Conservation (phyloP, 2,113 vertebrate genomes). For the Brachypteracias leptosomus region DNA sequence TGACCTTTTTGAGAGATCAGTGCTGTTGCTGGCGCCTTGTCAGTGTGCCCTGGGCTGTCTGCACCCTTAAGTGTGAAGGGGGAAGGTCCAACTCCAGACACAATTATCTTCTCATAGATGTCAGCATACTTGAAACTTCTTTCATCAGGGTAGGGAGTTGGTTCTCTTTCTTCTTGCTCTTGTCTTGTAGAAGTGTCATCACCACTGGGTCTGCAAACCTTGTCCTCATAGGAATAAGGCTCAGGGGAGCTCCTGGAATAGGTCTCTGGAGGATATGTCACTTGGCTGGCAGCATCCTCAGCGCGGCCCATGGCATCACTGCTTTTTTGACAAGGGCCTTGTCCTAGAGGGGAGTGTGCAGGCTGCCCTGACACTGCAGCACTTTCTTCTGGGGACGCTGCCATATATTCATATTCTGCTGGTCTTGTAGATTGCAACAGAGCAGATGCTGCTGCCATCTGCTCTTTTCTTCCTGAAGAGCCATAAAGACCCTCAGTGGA, state of each 20-base stretch:
- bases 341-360: not conserved
- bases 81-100: conserved; percentile 62
- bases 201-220: conserved; percentile 41
- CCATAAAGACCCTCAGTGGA: not conserved
- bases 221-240: conserved; percentile 21
- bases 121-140: conserved; percentile 93
- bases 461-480: not conserved
- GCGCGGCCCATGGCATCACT: not conserved
- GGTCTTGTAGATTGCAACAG: not conserved
- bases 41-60: conserved; percentile 48
- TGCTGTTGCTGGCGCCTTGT: conserved; percentile 1
- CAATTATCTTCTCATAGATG: conserved; percentile 82
- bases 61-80: conserved; percentile 33
- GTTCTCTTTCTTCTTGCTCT: conserved; percentile 86
- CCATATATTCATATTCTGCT: not conserved
- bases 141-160: conserved; percentile 91
- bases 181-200: conserved; percentile 65
- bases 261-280: conserved; percentile 53
- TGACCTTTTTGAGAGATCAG: conserved; percentile 47
- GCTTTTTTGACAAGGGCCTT: not conserved
- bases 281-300: conserved; percentile 57
- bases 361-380: not conserved
- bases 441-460: not conserved
- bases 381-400: not conserved
- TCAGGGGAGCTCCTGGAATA: not conserved